Evolutionary conservation across 2,797 vertebrate species (phyloP), one percentile per base, ranked within the genome.

Genomic region (Remorina albescens): DNA sequence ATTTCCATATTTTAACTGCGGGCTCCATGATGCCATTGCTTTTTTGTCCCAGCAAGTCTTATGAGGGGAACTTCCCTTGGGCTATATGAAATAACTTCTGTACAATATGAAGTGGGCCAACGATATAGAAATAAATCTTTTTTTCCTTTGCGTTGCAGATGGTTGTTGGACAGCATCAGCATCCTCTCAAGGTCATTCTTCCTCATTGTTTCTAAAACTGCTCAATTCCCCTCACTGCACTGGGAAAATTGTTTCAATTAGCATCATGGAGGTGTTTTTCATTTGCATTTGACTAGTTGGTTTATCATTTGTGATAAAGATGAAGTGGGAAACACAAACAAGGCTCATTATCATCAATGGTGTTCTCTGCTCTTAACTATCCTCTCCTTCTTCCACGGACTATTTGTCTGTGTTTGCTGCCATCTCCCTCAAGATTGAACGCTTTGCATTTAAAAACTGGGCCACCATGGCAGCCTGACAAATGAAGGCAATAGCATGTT

Each of bases 401-500:
- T 67, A 82, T 89, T 90, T 86, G 80, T 91, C 89, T 91, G 86
- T 81, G 80, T 92, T 89, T 91, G 81, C 88, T 81, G 86, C 89
- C 82, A 81, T 71, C 83, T 78, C 90, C 69, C 84, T 79, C 60
- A 85, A 89, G 90, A 92, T 91, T 84, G 88, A 91, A 87, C 6
- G 78, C 83, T 88, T 80, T 90, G 87, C 91, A 89, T 90, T 91
- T 91, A 89, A 87, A 87, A 89, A 86, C 72, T 82, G 84, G 88
- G 89, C 87, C 84, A 83, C 84, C 79, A 65, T 85, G 90, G 91
- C 91, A 88, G 88, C 67, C 88, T 89, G 90, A 93, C 89, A 93
- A 93, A 93, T 92, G 91, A 88, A 93, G 84, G 86, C 87, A 88
- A 84, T 88, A 79, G 76, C 86, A 82, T 93, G 91, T 92, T 93